These are phyloP conservation scores for Acleris cristana DNA, from an alignment of 2,888 invertebrate species.

Conservation along the genomic window DNA sequence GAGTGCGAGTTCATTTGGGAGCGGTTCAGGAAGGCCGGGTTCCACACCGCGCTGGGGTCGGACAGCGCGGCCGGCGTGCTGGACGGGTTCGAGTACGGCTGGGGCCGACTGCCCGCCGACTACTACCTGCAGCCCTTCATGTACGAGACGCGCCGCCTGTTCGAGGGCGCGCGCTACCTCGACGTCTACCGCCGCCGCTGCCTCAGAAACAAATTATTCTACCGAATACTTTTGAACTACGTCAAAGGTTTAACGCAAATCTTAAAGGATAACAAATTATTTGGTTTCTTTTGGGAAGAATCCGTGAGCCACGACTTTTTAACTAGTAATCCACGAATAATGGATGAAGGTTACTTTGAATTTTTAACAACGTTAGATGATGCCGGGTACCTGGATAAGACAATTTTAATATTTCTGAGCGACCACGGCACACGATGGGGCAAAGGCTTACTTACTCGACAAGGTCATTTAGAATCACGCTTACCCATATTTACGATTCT, in stretches of 20 bases:
- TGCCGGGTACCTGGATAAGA: slow-evolving; percentile 82
- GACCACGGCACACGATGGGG: slow-evolving; percentile 93
- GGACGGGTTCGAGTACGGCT: slow-evolving; percentile 86
- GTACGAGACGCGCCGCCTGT: slow-evolving; percentile 54
- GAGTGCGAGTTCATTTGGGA: no score
- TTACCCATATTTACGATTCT: slow-evolving; percentile 86
- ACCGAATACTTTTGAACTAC: no score
- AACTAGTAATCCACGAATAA: no score
- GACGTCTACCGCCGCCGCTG: slow-evolving; percentile 47
- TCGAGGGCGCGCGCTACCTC: slow-evolving; percentile 60
- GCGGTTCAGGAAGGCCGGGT: slow-evolving; percentile 45
- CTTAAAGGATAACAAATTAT: slow-evolving; percentile 48
- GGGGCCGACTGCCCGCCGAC: slow-evolving; percentile 87
- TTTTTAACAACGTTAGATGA: slow-evolving; percentile 49
- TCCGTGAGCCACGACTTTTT: slow-evolving; percentile 81
- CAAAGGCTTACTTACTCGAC: slow-evolving; percentile 87
- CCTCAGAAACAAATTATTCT: slow-evolving; percentile 68
- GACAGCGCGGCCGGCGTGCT: slow-evolving; percentile 89
- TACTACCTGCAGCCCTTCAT: slow-evolving; percentile 87
- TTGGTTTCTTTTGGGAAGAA: slow-evolving; percentile 89
- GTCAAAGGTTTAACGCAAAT: no score
- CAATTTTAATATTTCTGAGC: slow-evolving; percentile 87
- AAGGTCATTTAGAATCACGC: slow-evolving; percentile 90
- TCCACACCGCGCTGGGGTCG: slow-evolving; percentile 89
- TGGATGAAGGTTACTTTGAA: no score